Evolutionary conservation across 2,888 invertebrate species (phyloP), one percentile per base, ranked within the genome.

Genomic region (Phlogophora meticulosa): DNA sequence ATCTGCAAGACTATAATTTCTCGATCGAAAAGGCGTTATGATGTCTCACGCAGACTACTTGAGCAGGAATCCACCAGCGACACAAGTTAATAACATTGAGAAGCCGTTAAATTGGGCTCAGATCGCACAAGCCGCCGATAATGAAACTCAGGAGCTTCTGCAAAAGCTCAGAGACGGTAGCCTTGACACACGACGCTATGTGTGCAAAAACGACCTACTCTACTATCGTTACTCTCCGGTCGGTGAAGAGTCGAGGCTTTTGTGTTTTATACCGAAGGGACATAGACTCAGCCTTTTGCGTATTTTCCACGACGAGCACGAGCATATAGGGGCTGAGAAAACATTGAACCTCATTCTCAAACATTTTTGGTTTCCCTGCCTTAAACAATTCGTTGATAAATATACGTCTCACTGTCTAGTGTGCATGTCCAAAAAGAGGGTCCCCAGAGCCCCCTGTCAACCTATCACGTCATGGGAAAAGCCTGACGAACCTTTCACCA

Each of bases 1-100:
- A 56, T 9, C 20, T 80, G 0, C 85, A 83, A n/a, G 43, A 70
- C 1, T 83, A 55, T 11, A 62, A 72, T 10, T 83, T 82, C n/a
- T 45, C 71, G 1, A 72, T 85, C 0, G 61, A 17, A 66, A 79
- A 20, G 84, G 82, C 0, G 51, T 0, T 74, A 79, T 11, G 73
- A 64, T n/a, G n/a, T n/a, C n/a, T n/a, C n/a, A n/a, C n/a, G n/a
- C n/a, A n/a, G n/a, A n/a, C n/a, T n/a, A n/a, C 13, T 13, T 78
- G 0, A 64, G 59, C 3, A 53, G 68, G 0, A 67, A 67, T 10
- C 62, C 55, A 11, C 38, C 32, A 34, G 10, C n/a, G 0, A 7
- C 17, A 4, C 10, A n/a, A 1, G 17, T 56, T 0, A 48, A 62
- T 4, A 4, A 53, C 0, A 40, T 62, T 1, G 13, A 17, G 2